Percentiles rank a stretch among this genome's conserved stretches.
Evolutionary conservation across 2,888 invertebrate genomes (phyloP).

Genomic region (Aricia artaxerxes): DNA sequence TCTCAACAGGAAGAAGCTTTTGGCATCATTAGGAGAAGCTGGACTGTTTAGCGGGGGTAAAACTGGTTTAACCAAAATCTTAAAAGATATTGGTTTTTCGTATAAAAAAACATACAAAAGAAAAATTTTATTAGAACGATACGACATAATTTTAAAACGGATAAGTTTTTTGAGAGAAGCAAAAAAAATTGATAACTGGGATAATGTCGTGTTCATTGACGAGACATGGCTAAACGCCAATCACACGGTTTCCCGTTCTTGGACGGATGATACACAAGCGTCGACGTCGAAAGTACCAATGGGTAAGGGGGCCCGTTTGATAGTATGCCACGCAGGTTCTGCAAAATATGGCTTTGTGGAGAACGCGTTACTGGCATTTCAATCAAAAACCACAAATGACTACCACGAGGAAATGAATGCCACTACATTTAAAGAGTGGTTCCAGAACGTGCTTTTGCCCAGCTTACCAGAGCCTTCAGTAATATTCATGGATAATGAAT

Average conservation of each 20-base stretch:
- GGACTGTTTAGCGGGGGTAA: slow-evolving; percentile 2
- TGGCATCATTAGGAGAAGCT: slow-evolving; percentile 31
- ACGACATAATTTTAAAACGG: slow-evolving; percentile 21
- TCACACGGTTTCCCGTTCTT: no score
- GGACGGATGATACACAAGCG: no score
- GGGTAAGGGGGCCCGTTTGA: slow-evolving; percentile 30
- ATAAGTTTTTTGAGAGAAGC: no score
- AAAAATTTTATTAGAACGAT: slow-evolving; percentile 28
- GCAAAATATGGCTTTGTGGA: no score
- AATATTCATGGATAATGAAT: slow-evolving; percentile 37
- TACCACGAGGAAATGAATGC: slow-evolving; percentile 35
- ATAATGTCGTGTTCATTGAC: no score
- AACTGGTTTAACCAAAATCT: no score
- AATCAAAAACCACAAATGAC: background rate
- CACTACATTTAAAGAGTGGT: slow-evolving; percentile 34
- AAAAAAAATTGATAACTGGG: no score
- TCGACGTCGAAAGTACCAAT: background rate
- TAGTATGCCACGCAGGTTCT: slow-evolving; percentile 32
- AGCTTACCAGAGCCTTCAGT: slow-evolving; percentile 35
- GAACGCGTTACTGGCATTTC: background rate
- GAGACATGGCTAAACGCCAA: no score
- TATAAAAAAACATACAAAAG: slow-evolving; percentile 28
- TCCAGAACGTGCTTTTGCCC: slow-evolving; percentile 34
- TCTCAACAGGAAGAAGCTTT: slow-evolving; percentile 30
- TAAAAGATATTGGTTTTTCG: slow-evolving; percentile 8